phyloP scores from a whole-genome alignment of 1,140 invertebrate species.

The Heliconius eleuchia region DNA sequence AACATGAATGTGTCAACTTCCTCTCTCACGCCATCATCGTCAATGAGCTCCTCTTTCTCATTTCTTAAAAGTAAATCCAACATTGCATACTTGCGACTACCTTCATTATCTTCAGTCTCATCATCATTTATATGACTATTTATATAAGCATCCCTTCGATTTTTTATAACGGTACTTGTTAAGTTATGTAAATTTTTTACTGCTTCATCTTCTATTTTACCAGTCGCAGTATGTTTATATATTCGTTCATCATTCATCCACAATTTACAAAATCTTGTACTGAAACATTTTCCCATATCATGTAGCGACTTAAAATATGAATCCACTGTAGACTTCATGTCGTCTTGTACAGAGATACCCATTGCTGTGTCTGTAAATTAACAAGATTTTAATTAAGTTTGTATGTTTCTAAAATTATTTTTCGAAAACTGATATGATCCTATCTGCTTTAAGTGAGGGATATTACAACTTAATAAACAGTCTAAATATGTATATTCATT shows the following conservation, averaged over 20 bases:
- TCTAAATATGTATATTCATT: no score
- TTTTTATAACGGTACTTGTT: background rate
- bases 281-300: background rate
- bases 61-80: conserved; percentile 19
- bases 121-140: background rate
- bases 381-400: background rate
- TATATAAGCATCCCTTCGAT: background rate
- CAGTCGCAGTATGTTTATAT: background rate
- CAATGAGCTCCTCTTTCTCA: conserved; percentile 18
- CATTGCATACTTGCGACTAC: conserved; percentile 7
- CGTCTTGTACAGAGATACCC: conserved; percentile 12
- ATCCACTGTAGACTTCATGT: background rate
- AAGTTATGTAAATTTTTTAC: conserved; percentile 18
- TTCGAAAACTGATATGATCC: no score
- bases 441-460: no score
- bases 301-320: background rate
- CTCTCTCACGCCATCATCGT: conserved; percentile 15
- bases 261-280: conserved; percentile 1
- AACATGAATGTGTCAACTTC: conserved; percentile 34
- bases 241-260: background rate
- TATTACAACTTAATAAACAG: no score
- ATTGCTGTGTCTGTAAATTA: conserved; percentile 29
- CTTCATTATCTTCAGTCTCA: background rate
- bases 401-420: no score
- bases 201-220: background rate